Evolutionary conservation across 2,797 vertebrate genomes (phyloP).

Genomic region (Eulemur mongoz): DNA sequence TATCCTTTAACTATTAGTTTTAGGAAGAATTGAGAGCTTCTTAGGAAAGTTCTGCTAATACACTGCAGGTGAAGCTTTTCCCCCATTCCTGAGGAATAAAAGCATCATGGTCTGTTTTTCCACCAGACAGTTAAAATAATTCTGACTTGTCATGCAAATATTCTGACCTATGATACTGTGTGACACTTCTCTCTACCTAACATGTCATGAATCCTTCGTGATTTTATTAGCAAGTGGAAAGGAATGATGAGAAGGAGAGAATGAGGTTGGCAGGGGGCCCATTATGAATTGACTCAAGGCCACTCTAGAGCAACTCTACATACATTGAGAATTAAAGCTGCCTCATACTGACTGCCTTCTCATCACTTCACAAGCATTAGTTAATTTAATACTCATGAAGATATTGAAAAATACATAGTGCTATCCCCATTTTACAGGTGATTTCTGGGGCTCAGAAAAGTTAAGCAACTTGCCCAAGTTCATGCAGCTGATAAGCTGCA

Average conservation of each 20-base stretch:
- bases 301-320: neutral
- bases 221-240: constrained; percentile 34
- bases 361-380: neutral
- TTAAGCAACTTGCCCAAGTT: neutral
- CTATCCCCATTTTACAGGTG: neutral
- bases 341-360: neutral
- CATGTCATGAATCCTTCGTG: neutral
- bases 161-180: neutral
- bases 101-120: constrained; percentile 50
- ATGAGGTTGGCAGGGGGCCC: neutral
- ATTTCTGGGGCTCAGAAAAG: neutral
- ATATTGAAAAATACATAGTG: neutral
- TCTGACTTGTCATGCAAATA: constrained; percentile 14
- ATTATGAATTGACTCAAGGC: neutral
- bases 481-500: neutral
- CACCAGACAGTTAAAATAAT: constrained; percentile 15
- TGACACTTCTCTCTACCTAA: neutral
- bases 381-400: neutral
- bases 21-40: neutral
- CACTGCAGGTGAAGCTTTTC: constrained; percentile 6
- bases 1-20: constrained; percentile 11
- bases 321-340: neutral
- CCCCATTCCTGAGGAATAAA: constrained; percentile 38
- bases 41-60: neutral
- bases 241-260: neutral